These are phyloP conservation scores for Orycteropus afer DNA, from an alignment of 2,113 vertebrate genomes.

Conservation along the genomic window DNA sequence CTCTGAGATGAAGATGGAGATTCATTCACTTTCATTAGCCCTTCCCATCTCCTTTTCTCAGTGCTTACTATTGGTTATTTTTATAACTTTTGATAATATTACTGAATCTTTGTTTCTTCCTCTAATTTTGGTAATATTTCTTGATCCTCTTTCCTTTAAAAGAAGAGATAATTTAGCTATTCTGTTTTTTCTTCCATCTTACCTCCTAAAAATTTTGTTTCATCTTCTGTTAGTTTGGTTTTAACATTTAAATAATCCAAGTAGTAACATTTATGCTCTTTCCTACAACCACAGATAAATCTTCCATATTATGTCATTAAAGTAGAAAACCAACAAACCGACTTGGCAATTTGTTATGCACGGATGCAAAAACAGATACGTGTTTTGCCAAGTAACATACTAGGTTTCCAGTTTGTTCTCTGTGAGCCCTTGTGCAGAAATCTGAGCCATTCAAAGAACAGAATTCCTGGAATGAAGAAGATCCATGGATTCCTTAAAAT, in stretches of 20 bases:
- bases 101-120: background rate
- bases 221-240: constrained; percentile 10
- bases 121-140: background rate
- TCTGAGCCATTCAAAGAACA: background rate
- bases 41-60: background rate
- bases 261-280: background rate
- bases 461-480: background rate
- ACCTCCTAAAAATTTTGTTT: constrained; percentile 2
- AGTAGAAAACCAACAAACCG: background rate
- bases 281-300: background rate
- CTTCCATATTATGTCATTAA: background rate
- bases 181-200: background rate
- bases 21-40: background rate
- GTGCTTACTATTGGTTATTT: background rate
- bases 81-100: background rate
- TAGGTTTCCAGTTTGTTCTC: background rate
- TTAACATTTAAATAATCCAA: background rate
- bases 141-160: background rate
- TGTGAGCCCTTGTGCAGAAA: background rate
- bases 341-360: background rate
- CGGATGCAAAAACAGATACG: background rate
- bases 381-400: background rate
- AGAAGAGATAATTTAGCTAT: background rate
- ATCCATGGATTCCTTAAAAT: background rate
- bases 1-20: background rate